Base-by-base conservation (phyloP, 2,113 vertebrate species). In the Pholis gunnellus region DNA sequence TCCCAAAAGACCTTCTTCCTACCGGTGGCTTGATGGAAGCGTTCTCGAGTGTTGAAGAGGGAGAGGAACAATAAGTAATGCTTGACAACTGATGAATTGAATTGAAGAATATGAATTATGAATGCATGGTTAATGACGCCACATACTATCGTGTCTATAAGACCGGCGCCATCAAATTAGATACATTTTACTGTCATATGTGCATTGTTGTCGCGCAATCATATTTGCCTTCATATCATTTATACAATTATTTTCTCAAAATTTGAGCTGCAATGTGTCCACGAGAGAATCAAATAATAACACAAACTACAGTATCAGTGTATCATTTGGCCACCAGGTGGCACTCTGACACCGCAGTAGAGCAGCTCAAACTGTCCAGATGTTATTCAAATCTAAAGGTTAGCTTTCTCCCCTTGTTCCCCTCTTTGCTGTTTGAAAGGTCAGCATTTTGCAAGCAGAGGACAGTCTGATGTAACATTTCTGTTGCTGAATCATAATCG, bases 401-500 rank as follows among this genome's bases (percentile, higher is more conserved):
- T 78, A 90, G 64, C 48, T 44, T 88, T 86, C 84, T 85, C 89
- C 78, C 56, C 50, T 54, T 36, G 70, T 78, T 75, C 81, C 69
- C 60, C 60, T 87, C 75, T 84, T 82, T 89, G 78, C 82, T 64
- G 48, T 79, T 77, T 70, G 29, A 92, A 92, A 91, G 85, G 92
- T 92, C 80, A 80, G 85, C 63, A 82, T 93, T 57, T 92, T 83
- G 81, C 76, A 87, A 79, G 77, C 78, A 75, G 60, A 64, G 63
- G 79, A 92, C 56, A 87, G 82, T 90, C 83, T 86, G 81, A 88
- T 82, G 84, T 78, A 90, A 84, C 87, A 86, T 90, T 87, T 87
- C 52, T 90, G 82, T 85, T 59, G 36, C 72, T 66, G 72, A 87
- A 87, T 89, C 79, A 79, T 78, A 87, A 86, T 85, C 31, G 61